Evolutionary conservation across 2,888 invertebrate genomes (phyloP), one percentile per base, ranked within the genome.

Genomic region (Agrotis segetum): DNA sequence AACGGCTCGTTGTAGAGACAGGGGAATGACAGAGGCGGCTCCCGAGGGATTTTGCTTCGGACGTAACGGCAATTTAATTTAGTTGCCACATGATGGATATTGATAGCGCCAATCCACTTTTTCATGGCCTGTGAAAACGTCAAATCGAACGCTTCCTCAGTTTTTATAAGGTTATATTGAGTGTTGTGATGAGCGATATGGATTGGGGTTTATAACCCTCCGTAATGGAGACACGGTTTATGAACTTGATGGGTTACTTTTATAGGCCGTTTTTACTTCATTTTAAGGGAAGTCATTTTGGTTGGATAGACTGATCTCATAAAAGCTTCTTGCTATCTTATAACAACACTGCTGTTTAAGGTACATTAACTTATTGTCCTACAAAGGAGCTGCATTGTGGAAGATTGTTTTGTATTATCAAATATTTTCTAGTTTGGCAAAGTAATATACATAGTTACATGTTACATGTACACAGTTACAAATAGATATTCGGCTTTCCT

Each of bases 11-110:
- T 81, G 80, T 81, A 87, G 85, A 85, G 80, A 79, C 79, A 77
- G 79, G 75, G 82, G 80, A 82, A 81, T 84, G 85, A 88, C 86
- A 88, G 88, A 85, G 71, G 79, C 78, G 84, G 83, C 87, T 82
- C 67, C 77, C 9, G 66, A 56, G 81, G 84, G 81, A 75, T 78
- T 81, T 77, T 63, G 77, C 75, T 66, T 72, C 65, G 79, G 77
- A 77, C 79, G 77, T 81, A 81, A 81, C 79, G 78, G 76, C 80
- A 78, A 87, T 88, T 89, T 89, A 85, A 89, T 89, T 87, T 83
- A 86, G 80, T 84, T 80, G 71, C 81, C 77, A 81, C 85, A 82
- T 81, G 87, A 85, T 87, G 83, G 87, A 83, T 85, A 89, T 87
- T 88, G 87, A 87, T 87, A 83, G 81, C 75, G 71, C 66, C 82